Conservation (phyloP, 2,113 vertebrate genomes). For the Halcyon malimbica region DNA sequence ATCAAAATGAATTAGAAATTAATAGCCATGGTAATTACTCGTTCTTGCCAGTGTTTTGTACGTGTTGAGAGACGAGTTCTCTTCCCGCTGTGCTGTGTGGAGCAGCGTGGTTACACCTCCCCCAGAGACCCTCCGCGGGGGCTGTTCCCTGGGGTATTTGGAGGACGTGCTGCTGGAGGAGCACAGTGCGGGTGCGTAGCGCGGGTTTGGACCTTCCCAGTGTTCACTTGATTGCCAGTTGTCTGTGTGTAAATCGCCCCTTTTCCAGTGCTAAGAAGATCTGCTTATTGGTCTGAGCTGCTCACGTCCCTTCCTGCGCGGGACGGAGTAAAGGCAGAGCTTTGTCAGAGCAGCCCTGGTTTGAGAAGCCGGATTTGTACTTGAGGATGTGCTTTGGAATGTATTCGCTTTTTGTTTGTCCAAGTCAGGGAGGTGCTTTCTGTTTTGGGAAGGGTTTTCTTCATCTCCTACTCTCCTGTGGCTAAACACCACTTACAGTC, state of each 20-base stretch:
- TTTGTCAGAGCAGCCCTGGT: neutral
- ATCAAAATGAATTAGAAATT: conserved; percentile 31
- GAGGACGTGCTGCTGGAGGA: neutral
- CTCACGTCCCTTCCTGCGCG: neutral
- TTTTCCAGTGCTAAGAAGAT: neutral
- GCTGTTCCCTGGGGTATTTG: neutral
- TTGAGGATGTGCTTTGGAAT: neutral
- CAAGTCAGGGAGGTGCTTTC: neutral
- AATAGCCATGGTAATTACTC: conserved; percentile 63
- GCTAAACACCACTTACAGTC: neutral
- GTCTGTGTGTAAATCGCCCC: neutral
- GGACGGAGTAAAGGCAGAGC: neutral
- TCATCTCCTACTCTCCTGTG: neutral
- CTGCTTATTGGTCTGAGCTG: neutral
- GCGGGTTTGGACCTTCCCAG: neutral
- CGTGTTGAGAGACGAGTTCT: neutral
- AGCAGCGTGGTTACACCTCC: neutral
- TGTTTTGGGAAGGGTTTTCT: neutral
- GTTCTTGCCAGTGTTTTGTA: neutral
- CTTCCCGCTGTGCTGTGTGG: neutral
- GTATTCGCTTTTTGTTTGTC: neutral
- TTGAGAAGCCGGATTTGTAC: neutral
- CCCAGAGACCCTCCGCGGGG: neutral
- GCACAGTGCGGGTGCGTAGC: neutral
- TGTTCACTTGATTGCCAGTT: neutral